A percentile compares a stretch with the other conserved stretches of the same genome.
Conservation (phyloP, 2,113 vertebrate species). For the Chaetops frenatus region DNA sequence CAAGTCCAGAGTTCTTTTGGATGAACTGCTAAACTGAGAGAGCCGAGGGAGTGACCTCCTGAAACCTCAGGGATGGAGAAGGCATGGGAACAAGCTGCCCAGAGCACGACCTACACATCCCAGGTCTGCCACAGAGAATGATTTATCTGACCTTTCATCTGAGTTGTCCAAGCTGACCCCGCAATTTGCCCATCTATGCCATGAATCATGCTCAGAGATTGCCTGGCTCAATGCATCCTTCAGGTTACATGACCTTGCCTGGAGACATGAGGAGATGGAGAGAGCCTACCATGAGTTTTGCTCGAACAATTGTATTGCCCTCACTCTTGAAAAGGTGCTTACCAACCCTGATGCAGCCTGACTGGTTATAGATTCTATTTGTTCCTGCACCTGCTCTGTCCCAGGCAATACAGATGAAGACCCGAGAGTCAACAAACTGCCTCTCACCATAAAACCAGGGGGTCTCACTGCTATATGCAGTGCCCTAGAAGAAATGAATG, state of each 20-base stretch:
- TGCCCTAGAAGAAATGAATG: background rate
- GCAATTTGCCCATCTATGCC: background rate
- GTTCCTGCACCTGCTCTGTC: background rate
- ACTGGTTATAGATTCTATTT: background rate
- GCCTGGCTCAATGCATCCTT: background rate
- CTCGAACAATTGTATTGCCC: rapidly evolving
- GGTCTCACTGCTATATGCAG: background rate
- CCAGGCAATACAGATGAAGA: background rate
- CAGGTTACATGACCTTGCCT: background rate
- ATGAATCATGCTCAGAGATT: background rate
- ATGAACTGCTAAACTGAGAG: background rate
- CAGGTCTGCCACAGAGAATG: background rate
- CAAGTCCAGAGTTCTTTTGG: background rate
- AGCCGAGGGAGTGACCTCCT: background rate
- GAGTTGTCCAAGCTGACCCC: background rate
- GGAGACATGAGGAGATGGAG: background rate
- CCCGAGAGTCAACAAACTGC: background rate
- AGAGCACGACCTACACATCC: rapidly evolving
- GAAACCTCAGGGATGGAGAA: background rate
- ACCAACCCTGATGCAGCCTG: background rate
- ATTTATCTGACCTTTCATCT: background rate
- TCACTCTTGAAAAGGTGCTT: background rate
- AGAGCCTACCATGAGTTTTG: background rate
- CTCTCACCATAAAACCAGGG: background rate
- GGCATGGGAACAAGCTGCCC: background rate